phyloP scores from a whole-genome alignment of 2,113 vertebrate species.

The Platycercus adscitus region DNA sequence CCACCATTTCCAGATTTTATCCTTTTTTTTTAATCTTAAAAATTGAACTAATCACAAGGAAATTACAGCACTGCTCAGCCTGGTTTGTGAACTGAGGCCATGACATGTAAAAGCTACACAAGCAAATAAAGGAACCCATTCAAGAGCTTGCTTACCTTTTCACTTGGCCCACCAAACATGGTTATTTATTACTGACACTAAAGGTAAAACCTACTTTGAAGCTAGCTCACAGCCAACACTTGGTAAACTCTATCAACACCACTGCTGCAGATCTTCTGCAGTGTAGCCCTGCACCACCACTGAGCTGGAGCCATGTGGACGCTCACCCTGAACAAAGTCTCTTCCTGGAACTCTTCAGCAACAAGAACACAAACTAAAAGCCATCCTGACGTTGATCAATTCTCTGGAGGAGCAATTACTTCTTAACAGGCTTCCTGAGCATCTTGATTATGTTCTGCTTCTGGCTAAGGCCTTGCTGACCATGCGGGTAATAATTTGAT shows the following conservation, averaged over 20 bases:
- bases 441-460: conserved; percentile 85
- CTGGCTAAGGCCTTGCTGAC: conserved; percentile 81
- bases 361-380: neutral
- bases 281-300: neutral
- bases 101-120: neutral
- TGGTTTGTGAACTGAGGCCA: neutral
- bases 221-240: neutral
- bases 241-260: neutral
- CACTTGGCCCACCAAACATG: neutral
- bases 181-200: neutral
- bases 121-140: neutral
- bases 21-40: neutral
- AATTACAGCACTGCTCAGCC: neutral
- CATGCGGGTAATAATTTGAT: conserved; percentile 87
- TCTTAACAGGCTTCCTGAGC: conserved; percentile 85
- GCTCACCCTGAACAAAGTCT: neutral
- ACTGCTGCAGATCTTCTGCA: neutral
- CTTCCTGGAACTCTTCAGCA: conserved; percentile 26
- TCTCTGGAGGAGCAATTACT: conserved; percentile 89
- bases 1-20: neutral
- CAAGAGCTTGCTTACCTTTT: neutral
- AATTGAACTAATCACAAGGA: neutral
- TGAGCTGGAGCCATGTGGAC: neutral
- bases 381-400: conserved; percentile 61
- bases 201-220: neutral